These are phyloP conservation scores for Agrotis puta DNA, from an alignment of 2,888 invertebrate genomes.

Conservation along the genomic window DNA sequence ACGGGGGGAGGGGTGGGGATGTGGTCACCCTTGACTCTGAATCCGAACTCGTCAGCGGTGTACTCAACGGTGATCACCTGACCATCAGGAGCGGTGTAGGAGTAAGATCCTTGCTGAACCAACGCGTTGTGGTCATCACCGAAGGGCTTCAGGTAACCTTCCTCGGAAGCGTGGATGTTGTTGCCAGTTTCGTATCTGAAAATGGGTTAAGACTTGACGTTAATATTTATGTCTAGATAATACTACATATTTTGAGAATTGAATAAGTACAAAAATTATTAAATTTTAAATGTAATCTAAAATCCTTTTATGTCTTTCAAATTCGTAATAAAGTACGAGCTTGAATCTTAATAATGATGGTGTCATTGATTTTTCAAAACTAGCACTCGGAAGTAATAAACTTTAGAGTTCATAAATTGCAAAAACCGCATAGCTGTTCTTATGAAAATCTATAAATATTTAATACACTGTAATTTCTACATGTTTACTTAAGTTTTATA, in stretches of 20 bases:
- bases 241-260: background rate
- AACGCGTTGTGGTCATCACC: constrained; percentile 93
- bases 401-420: background rate
- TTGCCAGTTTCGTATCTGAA: constrained; percentile 96
- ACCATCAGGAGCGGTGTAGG: constrained; percentile 95
- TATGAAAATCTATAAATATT: constrained; percentile 37
- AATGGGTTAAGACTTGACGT: constrained; percentile 45
- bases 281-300: background rate
- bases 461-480: constrained; percentile 44
- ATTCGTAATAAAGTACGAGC: background rate
- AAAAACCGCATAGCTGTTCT: constrained; percentile 7
- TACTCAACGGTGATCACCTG: constrained; percentile 94
- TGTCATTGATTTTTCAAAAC: background rate
- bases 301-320: background rate
- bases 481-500: constrained; percentile 37
- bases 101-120: constrained; percentile 95
- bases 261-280: background rate
- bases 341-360: background rate
- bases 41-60: constrained; percentile 95
- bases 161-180: constrained; percentile 95
- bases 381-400: background rate
- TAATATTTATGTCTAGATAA: background rate
- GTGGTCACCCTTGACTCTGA: constrained; percentile 95
- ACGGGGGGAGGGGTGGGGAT: constrained; percentile 96
- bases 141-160: constrained; percentile 93